Base-by-base conservation (phyloP, 2,888 invertebrate genomes). In the Alitta virens region DNA sequence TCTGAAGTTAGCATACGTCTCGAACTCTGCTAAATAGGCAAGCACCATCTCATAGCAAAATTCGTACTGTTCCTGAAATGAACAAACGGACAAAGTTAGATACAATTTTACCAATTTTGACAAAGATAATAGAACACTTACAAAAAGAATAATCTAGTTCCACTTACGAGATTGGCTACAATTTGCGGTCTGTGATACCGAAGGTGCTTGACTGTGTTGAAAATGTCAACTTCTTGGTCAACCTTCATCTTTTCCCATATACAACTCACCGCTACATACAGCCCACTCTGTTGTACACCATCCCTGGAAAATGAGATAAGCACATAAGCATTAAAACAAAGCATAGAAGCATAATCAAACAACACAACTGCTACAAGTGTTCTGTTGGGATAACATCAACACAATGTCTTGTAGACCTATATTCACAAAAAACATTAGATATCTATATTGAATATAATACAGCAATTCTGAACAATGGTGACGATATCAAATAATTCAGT, bases 51-150 rank as follows among this genome's bases (percentile, higher is more conserved):
- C 80, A 69, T 83, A 82, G 69, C 81, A 81, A 69, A 83, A 84
- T 54, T 77, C 72, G 72, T 82, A 84, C 70, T 84, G 83, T 60
- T 83, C 83, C 83, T 84, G 75, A 43, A 80, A 79, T 42, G 16
- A 62, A 58, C 60, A 56, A 52, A 49, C 62, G 55, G 33, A 33
- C 18, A 26, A 50, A 24, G 23, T 14, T 21, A 24, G 18, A 21
- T 14, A 49, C 18, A 21, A 9, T 49, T 49, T n/a, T 49, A 9
- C 49, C 16, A 49, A 14, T 40, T 40, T 40, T 40, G 16, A 40
- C 42, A 14, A n/a, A n/a, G n/a, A n/a, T n/a, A n/a, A n/a, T n/a
- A n/a, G n/a, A n/a, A n/a, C n/a, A n/a, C n/a, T n/a, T n/a, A n/a
- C n/a, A n/a, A n/a, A n/a, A n/a, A n/a, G n/a, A n/a, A n/a, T n/a